Base-by-base conservation (phyloP, 2,113 vertebrate species). In the Notechis scutatus region DNA sequence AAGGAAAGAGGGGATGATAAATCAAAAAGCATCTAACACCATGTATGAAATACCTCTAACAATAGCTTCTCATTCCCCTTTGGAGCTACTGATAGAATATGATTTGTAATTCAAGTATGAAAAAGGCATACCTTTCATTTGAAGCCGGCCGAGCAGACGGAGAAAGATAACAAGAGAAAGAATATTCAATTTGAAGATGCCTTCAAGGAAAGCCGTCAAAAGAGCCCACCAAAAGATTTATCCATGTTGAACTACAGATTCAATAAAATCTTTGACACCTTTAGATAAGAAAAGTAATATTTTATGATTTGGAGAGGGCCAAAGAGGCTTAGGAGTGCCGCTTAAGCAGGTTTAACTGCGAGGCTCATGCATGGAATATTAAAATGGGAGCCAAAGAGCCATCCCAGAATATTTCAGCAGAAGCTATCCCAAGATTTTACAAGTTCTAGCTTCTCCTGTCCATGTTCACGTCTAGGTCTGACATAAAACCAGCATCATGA, bases 121-220 rank as follows among this genome's bases (percentile, higher is more conserved):
- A 91, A 96, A 94, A 15, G 56, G 94, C 55, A 90, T 45, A 34
- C 7, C 29, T 94, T 88, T 94, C 92, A 87, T 95, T 94, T 95
- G n/a, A 96, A 96, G 94, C 89, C 92, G 94, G 93, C 57, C 69
- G 86, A 94, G 93, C 87, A 96, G 94, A 94, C 92, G 95, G 95
- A 95, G 90, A 92, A 96, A 97, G 94, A 96, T 96, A 97, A 97
- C 94, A 95, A 97, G 91, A 92, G 92, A 90, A 88, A 92, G 94
- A 97, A 97, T 97, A 97, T 96, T 97, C 96, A 96, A 96, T 97
- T 97, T 97, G 95, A 97, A 97, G 96, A 96, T 97, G 94, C 95
- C 95, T 97, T 96, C 93, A 96, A 97, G 95, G 96, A 94, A 96
- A 97, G 95, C 95, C 95, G 94, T 94, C 95, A 93, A 59, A 92